phyloP scores from a whole-genome alignment of 2,113 vertebrate species.

The Phyllostomus discolor region DNA sequence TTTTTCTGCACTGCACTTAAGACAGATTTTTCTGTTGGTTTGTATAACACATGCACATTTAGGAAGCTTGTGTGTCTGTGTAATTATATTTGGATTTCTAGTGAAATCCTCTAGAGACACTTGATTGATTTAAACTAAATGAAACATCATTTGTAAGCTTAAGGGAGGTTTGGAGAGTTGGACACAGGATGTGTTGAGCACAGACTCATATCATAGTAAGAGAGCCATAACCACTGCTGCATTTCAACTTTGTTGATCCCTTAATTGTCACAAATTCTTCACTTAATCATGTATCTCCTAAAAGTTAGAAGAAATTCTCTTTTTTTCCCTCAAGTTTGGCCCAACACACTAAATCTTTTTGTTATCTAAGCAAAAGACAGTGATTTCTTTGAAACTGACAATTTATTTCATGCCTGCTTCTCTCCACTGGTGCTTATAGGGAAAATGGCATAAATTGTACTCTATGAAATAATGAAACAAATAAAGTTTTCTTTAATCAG shows the following conservation, averaged over 20 bases:
- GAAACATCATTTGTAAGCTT: slow-evolving; percentile 40
- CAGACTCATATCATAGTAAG: neutral
- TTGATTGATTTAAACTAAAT: slow-evolving; percentile 62
- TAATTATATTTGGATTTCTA: slow-evolving; percentile 67
- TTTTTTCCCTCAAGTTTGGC: neutral
- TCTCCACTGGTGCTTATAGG: neutral
- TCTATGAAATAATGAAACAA: slow-evolving; percentile 38
- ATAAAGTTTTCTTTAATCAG: neutral
- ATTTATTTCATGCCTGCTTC: neutral
- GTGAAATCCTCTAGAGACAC: slow-evolving; percentile 45
- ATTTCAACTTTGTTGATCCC: neutral
- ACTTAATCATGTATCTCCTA: neutral
- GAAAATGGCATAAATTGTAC: neutral
- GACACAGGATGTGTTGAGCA: neutral
- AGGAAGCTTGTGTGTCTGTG: slow-evolving; percentile 33
- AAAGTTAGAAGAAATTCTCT: neutral
- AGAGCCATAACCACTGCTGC: neutral
- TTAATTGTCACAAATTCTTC: neutral
- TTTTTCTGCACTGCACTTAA: neutral
- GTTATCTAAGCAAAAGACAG: neutral
- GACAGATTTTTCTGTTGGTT: slow-evolving; percentile 25
- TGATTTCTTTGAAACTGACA: neutral
- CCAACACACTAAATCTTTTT: neutral
- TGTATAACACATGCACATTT: neutral
- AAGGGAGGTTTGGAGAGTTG: neutral